Evolutionary conservation across 2,113 vertebrate genomes (phyloP), one percentile per base, ranked within the genome.

Genomic region (Dasyprocta punctata): DNA sequence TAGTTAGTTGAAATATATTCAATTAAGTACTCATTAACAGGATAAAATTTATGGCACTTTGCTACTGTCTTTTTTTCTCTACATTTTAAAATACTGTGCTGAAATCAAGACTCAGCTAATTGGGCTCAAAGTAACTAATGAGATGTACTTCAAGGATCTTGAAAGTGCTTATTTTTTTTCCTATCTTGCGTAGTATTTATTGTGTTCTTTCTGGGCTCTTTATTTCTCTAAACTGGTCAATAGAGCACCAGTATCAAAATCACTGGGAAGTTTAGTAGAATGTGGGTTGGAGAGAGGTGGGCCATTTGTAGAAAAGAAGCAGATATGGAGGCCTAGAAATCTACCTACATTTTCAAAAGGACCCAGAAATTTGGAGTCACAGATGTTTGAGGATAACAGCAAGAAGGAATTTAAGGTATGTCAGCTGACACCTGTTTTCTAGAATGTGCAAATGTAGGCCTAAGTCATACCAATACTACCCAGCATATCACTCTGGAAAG

Each of bases 1-100:
- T 95, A 96, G 52, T 92, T 87, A 92, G 52, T 60, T 95, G 89
- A 95, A 90, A 73, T 77, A 73, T 90, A 60, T 75, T 94, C 47
- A 95, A 52, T 94, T 95, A 94, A 96, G 93, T 94, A 28, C 2
- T 24, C 73, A 97, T 92, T 92, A 92, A 60, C 49, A 89, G 30
- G 54, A 75, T 92, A 90, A 92, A 82, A 87, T 93, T 90, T 92
- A 61, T 90, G 58, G 63, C 14, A 49, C 17, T 96, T 19, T 44
- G 24, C 7, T 93, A 54, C 77, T 67, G 7, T 56, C 44, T 78
- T 38, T 7, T 36, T 16, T 20, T 56, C 41, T 38, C 13, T 90
- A 86, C 1, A 9, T 58, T 83, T 97, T 82, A 67, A 90, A 96
- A 75, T n/a, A 63, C 58, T 89, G 10, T 69, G 26, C 44, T 96